phyloP scores from a whole-genome alignment of 2,113 vertebrate species.

The Chinchilla lanigera region DNA sequence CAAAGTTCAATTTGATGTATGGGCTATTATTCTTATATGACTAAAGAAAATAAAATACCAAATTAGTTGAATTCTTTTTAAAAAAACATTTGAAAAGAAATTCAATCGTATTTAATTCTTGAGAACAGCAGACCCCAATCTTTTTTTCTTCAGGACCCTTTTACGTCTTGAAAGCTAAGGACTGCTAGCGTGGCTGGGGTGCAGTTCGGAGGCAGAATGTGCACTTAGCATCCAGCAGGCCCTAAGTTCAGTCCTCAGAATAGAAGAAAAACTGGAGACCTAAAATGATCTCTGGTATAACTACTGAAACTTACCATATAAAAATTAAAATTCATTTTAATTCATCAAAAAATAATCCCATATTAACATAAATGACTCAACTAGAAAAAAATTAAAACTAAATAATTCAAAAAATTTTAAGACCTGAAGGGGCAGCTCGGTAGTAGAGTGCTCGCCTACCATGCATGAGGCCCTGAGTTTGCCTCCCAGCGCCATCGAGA shows the following conservation, averaged over 20 bases:
- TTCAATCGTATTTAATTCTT: not conserved
- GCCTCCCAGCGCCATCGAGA: not conserved
- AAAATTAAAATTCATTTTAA: constrained; percentile 1
- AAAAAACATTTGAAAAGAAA: constrained; percentile 22
- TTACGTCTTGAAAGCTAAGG: constrained; percentile 26
- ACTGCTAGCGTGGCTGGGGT: not conserved
- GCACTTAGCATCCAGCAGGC: not conserved
- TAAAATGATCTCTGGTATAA: not conserved
- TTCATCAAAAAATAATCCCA: constrained; percentile 34
- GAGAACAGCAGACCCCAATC: constrained; percentile 16
- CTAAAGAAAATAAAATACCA: not conserved
- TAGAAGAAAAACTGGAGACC: not conserved
- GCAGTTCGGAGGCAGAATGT: no score
- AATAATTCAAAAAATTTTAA: not conserved
- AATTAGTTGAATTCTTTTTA: constrained; percentile 8
- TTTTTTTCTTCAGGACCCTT: not conserved
- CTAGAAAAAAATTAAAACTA: constrained; percentile 4
- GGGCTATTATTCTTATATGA: not conserved
- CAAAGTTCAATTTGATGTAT: not conserved
- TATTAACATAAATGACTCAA: constrained; percentile 19
- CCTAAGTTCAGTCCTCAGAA: not conserved
- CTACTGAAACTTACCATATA: not conserved
- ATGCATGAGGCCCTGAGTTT: not conserved
- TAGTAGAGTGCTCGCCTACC: not conserved
- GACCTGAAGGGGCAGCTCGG: not conserved